Evolutionary conservation across 2,113 vertebrate species (phyloP).

Genomic region (human): GRCh38 chr7:79557001-79557500

Average conservation of each 20-base stretch:
- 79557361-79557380: not conserved
- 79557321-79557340: not conserved
- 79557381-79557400: not conserved
- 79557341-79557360: not conserved
- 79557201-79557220: not conserved
- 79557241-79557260: not conserved
- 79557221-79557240: not conserved
- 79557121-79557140: not conserved
- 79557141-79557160: not conserved
- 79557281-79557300: not conserved
- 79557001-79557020: no score
- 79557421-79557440: not conserved
- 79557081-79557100: not conserved
- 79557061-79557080: fast-evolving
- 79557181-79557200: not conserved
- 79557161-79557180: not conserved
- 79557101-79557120: not conserved
- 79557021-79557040: no score
- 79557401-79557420: not conserved
- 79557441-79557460: not conserved
- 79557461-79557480: not conserved
- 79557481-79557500: not conserved
- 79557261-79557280: not conserved
- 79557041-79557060: no score
- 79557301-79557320: not conserved